A percentile compares a stretch with the other conserved stretches of the same genome.
These are phyloP conservation scores for Cotesia congregata DNA, from an alignment of 2,888 invertebrate species.

Conservation along the genomic window DNA sequence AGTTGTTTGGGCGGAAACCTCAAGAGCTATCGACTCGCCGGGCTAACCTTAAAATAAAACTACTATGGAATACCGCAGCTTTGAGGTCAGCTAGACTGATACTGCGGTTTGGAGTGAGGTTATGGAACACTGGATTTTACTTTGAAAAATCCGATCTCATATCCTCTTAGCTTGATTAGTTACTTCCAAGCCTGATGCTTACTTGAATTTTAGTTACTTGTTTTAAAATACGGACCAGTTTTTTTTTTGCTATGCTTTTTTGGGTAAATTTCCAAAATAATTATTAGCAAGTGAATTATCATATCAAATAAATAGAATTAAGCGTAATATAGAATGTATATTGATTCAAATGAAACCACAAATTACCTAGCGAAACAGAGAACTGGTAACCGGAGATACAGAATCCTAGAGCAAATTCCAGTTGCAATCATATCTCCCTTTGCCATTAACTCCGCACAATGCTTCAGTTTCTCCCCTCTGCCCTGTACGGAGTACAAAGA, in stretches of 20 bases:
- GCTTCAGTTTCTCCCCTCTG: too few relatives aligned
- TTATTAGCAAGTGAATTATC: neutral
- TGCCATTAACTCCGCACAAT: too few relatives aligned
- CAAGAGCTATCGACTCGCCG: neutral
- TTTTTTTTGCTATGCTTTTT: neutral
- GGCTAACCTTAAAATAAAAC: neutral
- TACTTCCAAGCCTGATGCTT: neutral
- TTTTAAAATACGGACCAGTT: neutral
- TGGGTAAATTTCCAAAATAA: neutral
- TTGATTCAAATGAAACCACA: neutral
- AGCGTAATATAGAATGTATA: neutral
- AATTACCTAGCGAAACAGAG: neutral
- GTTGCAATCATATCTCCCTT: neutral
- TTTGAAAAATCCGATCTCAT: neutral
- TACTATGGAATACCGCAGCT: neutral
- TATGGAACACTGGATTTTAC: neutral
- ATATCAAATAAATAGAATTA: neutral
- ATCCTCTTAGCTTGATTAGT: neutral
- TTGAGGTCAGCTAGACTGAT: neutral
- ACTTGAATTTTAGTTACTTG: neutral
- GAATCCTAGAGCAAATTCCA: neutral
- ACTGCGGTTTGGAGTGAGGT: neutral
- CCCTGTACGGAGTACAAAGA: slow-evolving; percentile 8
- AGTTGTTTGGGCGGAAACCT: neutral
- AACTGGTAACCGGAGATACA: neutral